Percentiles rank a stretch among this genome's conserved stretches.
phyloP scores from a whole-genome alignment of 1,140 invertebrate species.

The Mylabris phalerata region DNA sequence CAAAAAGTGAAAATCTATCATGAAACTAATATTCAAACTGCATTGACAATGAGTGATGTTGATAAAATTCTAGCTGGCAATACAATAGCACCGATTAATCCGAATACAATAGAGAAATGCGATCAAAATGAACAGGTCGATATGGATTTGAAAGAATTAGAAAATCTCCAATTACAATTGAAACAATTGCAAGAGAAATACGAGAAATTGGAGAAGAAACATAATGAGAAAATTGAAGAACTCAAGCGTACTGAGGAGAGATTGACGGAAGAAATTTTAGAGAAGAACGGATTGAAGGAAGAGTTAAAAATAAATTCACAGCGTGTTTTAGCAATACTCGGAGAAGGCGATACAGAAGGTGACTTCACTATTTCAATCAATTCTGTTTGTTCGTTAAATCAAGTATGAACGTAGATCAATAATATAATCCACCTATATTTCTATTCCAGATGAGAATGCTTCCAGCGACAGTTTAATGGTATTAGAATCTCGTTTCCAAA shows the following conservation, averaged over 20 bases:
- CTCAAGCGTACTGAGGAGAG: slow-evolving; percentile 45
- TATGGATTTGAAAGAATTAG: slow-evolving; percentile 52
- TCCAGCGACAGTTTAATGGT: slow-evolving; percentile 64
- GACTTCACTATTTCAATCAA: neutral
- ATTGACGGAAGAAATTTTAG: slow-evolving; percentile 57
- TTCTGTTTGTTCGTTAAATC: neutral
- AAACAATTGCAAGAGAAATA: slow-evolving; percentile 43
- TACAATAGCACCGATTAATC: slow-evolving; percentile 40
- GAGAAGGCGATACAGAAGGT: slow-evolving; percentile 31
- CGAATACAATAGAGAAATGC: slow-evolving; percentile 33
- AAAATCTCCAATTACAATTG: slow-evolving; percentile 51
- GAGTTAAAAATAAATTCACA: slow-evolving; percentile 66
- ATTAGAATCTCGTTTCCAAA: slow-evolving; percentile 65
- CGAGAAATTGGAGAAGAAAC: slow-evolving; percentile 32
- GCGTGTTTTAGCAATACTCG: slow-evolving; percentile 62
- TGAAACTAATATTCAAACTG: slow-evolving; percentile 67
- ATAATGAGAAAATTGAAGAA: slow-evolving; percentile 44
- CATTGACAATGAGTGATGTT: slow-evolving; percentile 60
- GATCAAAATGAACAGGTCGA: slow-evolving; percentile 61
- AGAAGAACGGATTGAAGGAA: slow-evolving; percentile 61
- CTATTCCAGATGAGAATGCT: slow-evolving; percentile 38
- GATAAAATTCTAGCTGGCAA: slow-evolving; percentile 60
- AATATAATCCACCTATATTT: neutral
- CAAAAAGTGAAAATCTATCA: slow-evolving; percentile 67
- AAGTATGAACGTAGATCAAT: no score